Evolutionary conservation across 2,113 vertebrate species (phyloP).

Genomic region (Callaeas wilsoni): DNA sequence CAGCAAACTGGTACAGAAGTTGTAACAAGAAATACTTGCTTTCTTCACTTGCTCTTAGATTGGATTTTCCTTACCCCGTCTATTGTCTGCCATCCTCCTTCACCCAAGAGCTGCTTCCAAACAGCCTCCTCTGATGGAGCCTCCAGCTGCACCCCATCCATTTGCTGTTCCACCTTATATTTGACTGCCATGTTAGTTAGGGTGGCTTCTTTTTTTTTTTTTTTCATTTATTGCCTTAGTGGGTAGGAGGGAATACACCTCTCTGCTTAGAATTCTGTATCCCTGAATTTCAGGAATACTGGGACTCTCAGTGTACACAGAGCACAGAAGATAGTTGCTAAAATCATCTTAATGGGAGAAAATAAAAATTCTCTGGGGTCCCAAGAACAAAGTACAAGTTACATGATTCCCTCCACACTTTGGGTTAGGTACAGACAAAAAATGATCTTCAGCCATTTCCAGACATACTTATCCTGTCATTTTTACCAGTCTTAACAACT

Average conservation of each 20-base stretch:
- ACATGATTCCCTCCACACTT: neutral
- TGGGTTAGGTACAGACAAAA: neutral
- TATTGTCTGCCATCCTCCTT: neutral
- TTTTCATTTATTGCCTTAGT: neutral
- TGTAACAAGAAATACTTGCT: neutral
- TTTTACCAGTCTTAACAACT: neutral
- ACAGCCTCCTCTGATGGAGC: neutral
- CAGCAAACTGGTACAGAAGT: neutral
- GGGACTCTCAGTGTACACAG: neutral
- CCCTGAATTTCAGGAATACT: neutral
- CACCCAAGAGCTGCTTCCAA: neutral
- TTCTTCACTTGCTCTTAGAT: neutral
- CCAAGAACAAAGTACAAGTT: neutral
- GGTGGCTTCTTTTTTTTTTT: neutral
- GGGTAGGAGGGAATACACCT: neutral
- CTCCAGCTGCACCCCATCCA: neutral
- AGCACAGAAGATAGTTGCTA: neutral
- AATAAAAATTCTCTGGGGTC: neutral
- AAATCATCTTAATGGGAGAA: neutral
- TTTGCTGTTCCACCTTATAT: neutral
- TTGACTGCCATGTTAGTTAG: neutral
- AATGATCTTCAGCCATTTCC: neutral
- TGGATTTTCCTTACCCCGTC: neutral
- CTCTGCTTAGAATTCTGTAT: neutral
- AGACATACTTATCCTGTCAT: neutral